These are phyloP conservation scores for Pseudococcus jackbeardsleyi DNA, from an alignment of 2,888 invertebrate genomes.

Conservation along the genomic window DNA sequence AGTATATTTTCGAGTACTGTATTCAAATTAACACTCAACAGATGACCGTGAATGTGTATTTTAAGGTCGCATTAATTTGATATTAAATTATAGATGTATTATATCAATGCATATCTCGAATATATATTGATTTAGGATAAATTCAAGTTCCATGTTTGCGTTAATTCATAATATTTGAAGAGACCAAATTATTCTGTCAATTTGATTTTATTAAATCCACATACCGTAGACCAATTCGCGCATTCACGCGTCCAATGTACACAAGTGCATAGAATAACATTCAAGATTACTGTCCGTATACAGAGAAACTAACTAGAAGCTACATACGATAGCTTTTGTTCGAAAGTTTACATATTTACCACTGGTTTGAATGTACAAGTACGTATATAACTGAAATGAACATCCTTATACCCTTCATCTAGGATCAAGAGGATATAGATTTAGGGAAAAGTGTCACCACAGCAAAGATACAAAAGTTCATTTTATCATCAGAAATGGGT, in stretches of 20 bases:
- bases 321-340: background rate
- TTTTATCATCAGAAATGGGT: too few species aligned
- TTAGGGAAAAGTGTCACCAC: too few species aligned
- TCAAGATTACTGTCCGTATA: background rate
- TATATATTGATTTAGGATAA: constrained; percentile 11
- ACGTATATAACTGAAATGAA: background rate
- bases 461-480: too few species aligned
- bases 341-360: background rate
- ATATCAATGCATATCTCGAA: constrained; percentile 6
- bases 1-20: background rate
- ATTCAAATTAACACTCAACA: background rate
- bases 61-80: constrained; percentile 11
- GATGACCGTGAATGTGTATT: background rate
- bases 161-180: constrained; percentile 11
- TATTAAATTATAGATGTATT: background rate
- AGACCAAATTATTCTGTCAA: constrained; percentile 33
- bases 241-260: constrained; percentile 3
- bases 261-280: constrained; percentile 2
- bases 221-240: background rate
- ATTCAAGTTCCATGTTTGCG: constrained; percentile 26
- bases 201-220: constrained; percentile 36
- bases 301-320: background rate
- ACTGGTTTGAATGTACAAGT: background rate
- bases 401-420: too few species aligned
- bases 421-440: too few species aligned